A percentile compares a stretch with the other conserved stretches of the same genome.
These are phyloP conservation scores for Mus pahari DNA, from an alignment of 2,113 vertebrate species.

Conservation along the genomic window DNA sequence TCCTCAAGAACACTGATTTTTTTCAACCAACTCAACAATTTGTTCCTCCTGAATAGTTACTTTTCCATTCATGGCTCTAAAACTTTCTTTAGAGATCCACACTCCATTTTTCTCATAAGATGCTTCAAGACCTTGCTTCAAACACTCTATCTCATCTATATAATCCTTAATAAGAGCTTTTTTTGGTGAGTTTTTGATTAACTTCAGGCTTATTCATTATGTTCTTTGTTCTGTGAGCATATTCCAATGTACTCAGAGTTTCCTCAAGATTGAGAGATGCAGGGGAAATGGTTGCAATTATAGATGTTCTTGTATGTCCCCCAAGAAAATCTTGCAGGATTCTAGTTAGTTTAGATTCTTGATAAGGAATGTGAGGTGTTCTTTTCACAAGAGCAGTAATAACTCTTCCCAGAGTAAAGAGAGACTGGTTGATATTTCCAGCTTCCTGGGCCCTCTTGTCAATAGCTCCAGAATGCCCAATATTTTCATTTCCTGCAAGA, in stretches of 20 bases:
- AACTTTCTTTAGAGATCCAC: too few species aligned
- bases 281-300: constrained; percentile 98
- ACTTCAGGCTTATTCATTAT: constrained; percentile 99
- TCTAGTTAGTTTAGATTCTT: constrained; percentile 97
- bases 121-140: too few species aligned
- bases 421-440: constrained; percentile 98
- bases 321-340: constrained; percentile 98
- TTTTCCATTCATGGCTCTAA: too few species aligned
- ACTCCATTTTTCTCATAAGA: too few species aligned
- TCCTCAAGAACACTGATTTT: too few species aligned
- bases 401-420: constrained; percentile 96
- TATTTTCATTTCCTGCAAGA: constrained; percentile 98
- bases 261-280: constrained; percentile 97
- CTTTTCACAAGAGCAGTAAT: constrained; percentile 98
- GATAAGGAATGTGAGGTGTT: constrained; percentile 96
- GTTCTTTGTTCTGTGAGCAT: constrained; percentile 97
- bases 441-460: constrained; percentile 98
- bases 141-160: too few species aligned
- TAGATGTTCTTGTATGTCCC: constrained; percentile 97
- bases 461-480: constrained; percentile 97
- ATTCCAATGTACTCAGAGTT: constrained; percentile 97
- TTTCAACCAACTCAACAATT: too few species aligned
- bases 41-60: too few species aligned
- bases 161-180: constrained; percentile 95
- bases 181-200: constrained; percentile 99